Conservation (phyloP, 2,888 invertebrate genomes). For the Eupithecia pulchellata region DNA sequence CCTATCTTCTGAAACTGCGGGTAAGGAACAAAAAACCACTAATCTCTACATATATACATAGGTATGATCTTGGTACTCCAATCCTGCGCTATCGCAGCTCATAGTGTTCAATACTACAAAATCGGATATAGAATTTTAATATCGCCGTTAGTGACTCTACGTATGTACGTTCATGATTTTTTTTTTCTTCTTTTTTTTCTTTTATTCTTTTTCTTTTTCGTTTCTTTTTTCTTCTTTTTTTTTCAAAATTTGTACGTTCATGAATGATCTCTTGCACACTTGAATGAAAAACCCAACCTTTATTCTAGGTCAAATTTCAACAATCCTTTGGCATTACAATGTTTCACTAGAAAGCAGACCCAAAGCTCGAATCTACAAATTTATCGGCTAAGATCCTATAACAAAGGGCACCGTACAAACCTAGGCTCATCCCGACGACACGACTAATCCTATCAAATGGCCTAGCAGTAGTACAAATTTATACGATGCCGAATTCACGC, state of each 20-base stretch:
- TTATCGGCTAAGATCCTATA: slow-evolving; percentile 28
- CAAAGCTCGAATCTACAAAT: slow-evolving; percentile 34
- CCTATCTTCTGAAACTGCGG: no score
- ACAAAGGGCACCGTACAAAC: slow-evolving; percentile 39
- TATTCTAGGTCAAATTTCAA: neutral
- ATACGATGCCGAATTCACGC: slow-evolving; percentile 30
- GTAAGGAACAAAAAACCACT: no score
- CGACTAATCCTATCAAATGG: slow-evolving; percentile 41
- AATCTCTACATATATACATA: no score
- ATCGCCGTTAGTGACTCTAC: neutral
- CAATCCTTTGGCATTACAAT: neutral
- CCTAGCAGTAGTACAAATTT: slow-evolving; percentile 36
- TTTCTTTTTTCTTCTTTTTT: no score
- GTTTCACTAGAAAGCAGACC: neutral
- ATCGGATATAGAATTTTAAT: neutral
- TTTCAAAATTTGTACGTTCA: no score
- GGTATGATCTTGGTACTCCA: no score
- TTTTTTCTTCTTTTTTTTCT: no score
- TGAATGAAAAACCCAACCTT: no score
- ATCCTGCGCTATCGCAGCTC: neutral
- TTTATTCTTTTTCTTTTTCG: no score
- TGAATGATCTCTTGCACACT: no score
- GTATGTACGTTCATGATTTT: no score
- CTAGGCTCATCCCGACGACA: slow-evolving; percentile 39
- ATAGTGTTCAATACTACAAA: neutral